Evolutionary conservation across 2,797 vertebrate species (phyloP), one percentile per base, ranked within the genome.

Genomic region (Centropyge bicolor): DNA sequence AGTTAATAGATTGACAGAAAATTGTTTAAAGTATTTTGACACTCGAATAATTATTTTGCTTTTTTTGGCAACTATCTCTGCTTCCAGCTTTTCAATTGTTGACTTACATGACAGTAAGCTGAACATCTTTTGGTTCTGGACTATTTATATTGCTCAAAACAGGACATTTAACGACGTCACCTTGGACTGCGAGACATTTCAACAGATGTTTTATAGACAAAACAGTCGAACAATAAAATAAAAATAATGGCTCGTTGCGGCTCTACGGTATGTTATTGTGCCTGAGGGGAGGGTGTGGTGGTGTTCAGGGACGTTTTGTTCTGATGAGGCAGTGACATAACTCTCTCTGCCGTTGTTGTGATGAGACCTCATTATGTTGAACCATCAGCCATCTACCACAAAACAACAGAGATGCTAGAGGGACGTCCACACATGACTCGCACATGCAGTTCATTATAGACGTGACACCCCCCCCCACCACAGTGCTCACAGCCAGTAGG

Each of bases 321-420:
- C 74, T 43, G 40, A 78, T 86, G 82, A 86, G 69, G 74, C 63
- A 36, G 68, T 84, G 78, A 92, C 89, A 86, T 88, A 78, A 81
- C 86, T 74, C 61, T 49, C 49, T 80, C 60, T 88, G n/a, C 81
- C 81, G 85, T 79, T 90, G 83, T 89, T 89, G 68, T 87, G 83
- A 89, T 71, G 83, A 78, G 75, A 76, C 70, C 70, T 89, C 83
- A 81, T 83, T 76, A 88, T 85, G 74, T 83, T 86, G 82, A 93
- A 80, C 92, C 85, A 91, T 83, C 75, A 64, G 80, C 52, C 66
- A 19, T 81, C 61, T 65, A 41, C 70, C 51, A 62, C 65, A 74
- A 51, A 79, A 66, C 76, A 78, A 48, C 11, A 0, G 57, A 60
- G 45, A 83, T 2, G 54, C 13, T 22, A 11, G 56, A 67, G 22